phyloP scores from a whole-genome alignment of 2,113 vertebrate genomes.

The Vimba vimba region DNA sequence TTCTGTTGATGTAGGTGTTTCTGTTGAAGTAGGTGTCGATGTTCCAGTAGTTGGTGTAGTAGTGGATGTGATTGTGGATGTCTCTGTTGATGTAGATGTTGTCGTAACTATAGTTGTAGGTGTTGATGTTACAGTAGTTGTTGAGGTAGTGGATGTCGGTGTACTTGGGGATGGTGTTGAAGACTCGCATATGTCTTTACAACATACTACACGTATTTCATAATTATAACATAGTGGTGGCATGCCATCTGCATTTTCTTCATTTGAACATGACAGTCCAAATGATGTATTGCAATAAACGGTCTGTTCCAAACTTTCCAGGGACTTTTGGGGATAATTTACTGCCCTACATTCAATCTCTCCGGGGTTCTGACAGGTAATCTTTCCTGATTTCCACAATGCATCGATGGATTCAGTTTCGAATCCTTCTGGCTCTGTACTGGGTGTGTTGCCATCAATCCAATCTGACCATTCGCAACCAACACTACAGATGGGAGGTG shows the following conservation, averaged over 20 bases:
- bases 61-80: too few relatives aligned
- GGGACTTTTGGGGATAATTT: not conserved
- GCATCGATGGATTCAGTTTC: not conserved
- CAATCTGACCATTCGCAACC: conserved; percentile 35
- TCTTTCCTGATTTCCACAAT: not conserved
- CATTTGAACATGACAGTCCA: conserved; percentile 23
- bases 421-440: not conserved
- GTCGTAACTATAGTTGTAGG: not conserved
- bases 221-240: conserved; percentile 12
- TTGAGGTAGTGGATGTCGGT: too few relatives aligned
- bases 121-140: too few relatives aligned
- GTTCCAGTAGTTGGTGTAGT: too few relatives aligned
- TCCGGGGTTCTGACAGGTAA: not conserved
- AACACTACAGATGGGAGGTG: too few relatives aligned
- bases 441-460: conserved; percentile 2
- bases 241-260: not conserved
- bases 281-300: not conserved
- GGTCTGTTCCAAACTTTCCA: not conserved
- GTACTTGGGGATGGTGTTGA: too few relatives aligned
- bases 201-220: not conserved
- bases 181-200: too few relatives aligned
- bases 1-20: not conserved
- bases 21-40: not conserved
- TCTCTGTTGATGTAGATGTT: not conserved
- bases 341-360: conserved; percentile 25